Percentiles rank a stretch among this genome's conserved stretches.
Evolutionary conservation across 2,797 vertebrate genomes (phyloP).

Genomic region (Chaetophractus vellerosus): DNA sequence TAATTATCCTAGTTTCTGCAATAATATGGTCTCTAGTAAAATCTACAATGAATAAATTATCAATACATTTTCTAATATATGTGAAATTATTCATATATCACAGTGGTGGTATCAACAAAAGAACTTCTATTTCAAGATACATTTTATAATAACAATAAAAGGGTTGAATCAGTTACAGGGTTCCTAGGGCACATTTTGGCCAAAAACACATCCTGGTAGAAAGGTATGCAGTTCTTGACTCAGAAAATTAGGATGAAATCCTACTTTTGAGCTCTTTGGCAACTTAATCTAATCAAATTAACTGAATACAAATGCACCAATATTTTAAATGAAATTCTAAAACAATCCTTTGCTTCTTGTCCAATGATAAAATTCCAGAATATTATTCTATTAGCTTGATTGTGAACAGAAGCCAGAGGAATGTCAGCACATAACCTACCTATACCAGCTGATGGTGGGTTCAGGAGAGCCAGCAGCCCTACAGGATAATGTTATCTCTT

Average conservation of each 20-base stretch:
- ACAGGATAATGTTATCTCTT: slow-evolving; percentile 95
- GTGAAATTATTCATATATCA: neutral
- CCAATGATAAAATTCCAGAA: neutral
- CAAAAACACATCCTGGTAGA: neutral
- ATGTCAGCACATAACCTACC: slow-evolving; percentile 88
- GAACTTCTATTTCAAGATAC: neutral
- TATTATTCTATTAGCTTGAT: neutral
- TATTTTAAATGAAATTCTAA: neutral
- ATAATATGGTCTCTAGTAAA: neutral
- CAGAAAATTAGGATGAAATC: neutral
- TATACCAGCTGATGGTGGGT: slow-evolving; percentile 96
- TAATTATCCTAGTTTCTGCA: neutral
- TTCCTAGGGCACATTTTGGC: too few relatives aligned
- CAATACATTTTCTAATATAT: neutral
- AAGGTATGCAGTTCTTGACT: accelerated
- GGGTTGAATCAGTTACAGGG: neutral
- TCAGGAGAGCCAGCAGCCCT: slow-evolving; percentile 96
- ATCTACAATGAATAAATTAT: neutral
- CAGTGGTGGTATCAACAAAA: neutral
- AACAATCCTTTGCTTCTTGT: neutral
- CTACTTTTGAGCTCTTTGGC: neutral
- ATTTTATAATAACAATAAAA: neutral
- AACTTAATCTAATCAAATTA: neutral
- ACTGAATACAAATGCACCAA: neutral
- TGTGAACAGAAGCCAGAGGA: neutral